Evolutionary conservation across 2,888 invertebrate genomes (phyloP).

Genomic region (Macrophya annulata): DNA sequence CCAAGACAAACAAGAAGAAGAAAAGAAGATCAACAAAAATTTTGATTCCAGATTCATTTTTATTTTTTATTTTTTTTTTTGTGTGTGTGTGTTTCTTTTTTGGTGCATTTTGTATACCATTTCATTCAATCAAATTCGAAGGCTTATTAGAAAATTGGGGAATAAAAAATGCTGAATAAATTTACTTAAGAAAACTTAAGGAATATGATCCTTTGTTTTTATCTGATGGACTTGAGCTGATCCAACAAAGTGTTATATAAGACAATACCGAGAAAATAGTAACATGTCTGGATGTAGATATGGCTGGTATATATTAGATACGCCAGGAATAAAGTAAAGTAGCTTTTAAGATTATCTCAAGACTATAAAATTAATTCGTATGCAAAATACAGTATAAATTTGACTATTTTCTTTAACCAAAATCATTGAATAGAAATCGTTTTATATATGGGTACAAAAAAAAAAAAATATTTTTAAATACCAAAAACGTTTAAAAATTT

Average conservation of each 20-base stretch:
- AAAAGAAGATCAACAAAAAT: background rate
- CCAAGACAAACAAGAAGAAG: background rate
- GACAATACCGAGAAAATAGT: conserved; percentile 8
- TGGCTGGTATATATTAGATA: conserved; percentile 14
- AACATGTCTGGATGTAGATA: background rate
- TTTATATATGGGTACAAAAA: background rate
- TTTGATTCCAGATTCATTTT: background rate
- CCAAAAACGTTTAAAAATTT: background rate
- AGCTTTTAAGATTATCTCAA: conserved; percentile 19
- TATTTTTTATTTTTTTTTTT: background rate
- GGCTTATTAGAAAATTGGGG: too few relatives aligned
- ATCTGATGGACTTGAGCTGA: conserved; percentile 21
- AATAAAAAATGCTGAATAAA: background rate
- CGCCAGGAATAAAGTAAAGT: conserved; percentile 5
- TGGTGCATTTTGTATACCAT: background rate
- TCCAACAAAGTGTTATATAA: background rate
- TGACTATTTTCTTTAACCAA: background rate
- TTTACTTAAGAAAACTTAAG: background rate
- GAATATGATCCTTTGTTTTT: background rate
- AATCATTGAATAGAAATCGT: background rate
- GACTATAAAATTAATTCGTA: background rate
- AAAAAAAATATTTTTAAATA: background rate
- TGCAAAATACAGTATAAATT: background rate
- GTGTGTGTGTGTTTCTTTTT: too few relatives aligned
- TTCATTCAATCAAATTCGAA: background rate